Evolutionary conservation across 1,140 invertebrate species (phyloP), one percentile per base, ranked within the genome.

Genomic region (Drosophila ercepeae): DNA sequence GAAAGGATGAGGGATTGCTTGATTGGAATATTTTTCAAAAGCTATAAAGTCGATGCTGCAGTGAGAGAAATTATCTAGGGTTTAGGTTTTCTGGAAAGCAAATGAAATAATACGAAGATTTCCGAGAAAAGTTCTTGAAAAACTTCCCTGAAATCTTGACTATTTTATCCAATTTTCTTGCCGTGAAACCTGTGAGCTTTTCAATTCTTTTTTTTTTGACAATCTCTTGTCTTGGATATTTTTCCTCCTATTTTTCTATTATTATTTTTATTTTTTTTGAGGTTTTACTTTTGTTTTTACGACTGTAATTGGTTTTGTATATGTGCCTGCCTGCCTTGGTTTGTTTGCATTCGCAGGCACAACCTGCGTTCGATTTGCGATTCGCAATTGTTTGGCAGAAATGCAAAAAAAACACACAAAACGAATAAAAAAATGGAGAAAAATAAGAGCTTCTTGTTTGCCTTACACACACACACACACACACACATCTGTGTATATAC

Each of bases 361-460:
- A 82, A 81, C 68, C 64, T 75, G 76, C 63, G 72, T 86, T 79
- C 81, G 76, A 84, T 86, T 78, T 82, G 55, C 58, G 48, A 76
- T 51, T 70, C 70, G 71, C 60, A 57, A 57, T 57, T 57, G 41
- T 36, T 83, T 83, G 57, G 46, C 57, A 63, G 36, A 53, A 67
- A 53, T 58, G 42, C 14, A 42, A 63, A 42, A 50, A 67, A 49
- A 58, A 48, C 25, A 32, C 29, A 11, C 29, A 32, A 50, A 67
- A 53, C 54, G 39, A 21, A 55, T 49, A 49, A 74, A 60, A 54
- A 59, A 69, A 71, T 42, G 53, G 41, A 54, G 27, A 48, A 42
- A 32, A 49, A 50, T 18, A 19, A 49, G 42, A 14, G 21, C 42
- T 60, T 60, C 71, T 53, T 54, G 75, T 75, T 81, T 75, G 60